A percentile compares a stretch with the other conserved stretches of the same genome.
phyloP scores from a whole-genome alignment of 2,888 invertebrate species.

The Protophormia terraenovae region DNA sequence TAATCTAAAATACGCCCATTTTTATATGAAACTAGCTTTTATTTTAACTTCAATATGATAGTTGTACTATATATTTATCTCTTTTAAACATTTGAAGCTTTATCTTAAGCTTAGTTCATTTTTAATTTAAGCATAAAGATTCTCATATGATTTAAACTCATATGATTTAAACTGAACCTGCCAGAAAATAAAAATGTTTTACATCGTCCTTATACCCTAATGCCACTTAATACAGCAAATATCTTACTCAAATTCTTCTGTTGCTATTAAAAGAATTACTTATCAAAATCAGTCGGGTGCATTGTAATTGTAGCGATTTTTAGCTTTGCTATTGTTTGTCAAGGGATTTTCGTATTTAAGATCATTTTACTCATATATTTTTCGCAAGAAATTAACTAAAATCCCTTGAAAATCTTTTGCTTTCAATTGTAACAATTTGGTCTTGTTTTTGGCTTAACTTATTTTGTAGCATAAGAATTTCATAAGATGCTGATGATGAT shows the following conservation, averaged over 20 bases:
- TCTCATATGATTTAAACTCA: not conserved
- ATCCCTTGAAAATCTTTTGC: constrained; percentile 4
- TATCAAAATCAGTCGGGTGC: constrained; percentile 42
- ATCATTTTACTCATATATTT: constrained; percentile 40
- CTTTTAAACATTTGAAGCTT: not conserved
- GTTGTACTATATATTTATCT: no score
- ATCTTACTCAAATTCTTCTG: not conserved
- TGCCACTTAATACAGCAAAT: not conserved
- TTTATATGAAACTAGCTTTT: no score
- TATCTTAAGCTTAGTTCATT: not conserved
- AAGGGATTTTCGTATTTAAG: constrained; percentile 25
- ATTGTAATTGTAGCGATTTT: constrained; percentile 7
- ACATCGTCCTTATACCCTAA: not conserved
- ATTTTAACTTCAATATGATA: no score
- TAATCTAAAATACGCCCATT: no score
- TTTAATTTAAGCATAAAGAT: not conserved
- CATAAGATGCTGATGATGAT: constrained; percentile 32
- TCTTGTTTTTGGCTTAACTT: constrained; percentile 24
- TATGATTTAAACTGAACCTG: no score
- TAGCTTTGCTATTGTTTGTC: not conserved
- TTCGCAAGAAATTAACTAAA: constrained; percentile 31
- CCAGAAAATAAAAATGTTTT: not conserved
- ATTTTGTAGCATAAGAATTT: constrained; percentile 27
- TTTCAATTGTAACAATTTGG: constrained; percentile 31
- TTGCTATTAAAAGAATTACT: constrained; percentile 24